Percentiles rank a stretch among this genome's conserved stretches.
phyloP scores from a whole-genome alignment of 1,140 invertebrate genomes.

The Drosophila nasuta region DNA sequence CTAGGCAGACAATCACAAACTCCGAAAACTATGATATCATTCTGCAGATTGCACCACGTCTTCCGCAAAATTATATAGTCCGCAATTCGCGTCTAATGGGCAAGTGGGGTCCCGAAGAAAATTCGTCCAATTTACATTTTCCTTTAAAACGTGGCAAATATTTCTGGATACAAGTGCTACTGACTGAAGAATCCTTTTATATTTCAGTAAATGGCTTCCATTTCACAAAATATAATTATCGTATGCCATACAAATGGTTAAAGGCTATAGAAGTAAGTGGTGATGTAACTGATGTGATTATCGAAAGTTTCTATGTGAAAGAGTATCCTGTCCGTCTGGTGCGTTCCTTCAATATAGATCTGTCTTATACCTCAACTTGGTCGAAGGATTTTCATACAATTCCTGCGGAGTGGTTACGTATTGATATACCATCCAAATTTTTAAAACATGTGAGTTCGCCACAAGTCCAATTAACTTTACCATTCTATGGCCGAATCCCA shows the following conservation, averaged over 20 bases:
- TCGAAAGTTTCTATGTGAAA: constrained; percentile 49
- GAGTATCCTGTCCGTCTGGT: constrained; percentile 63
- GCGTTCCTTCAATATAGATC: constrained; percentile 5
- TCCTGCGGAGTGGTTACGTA: constrained; percentile 28
- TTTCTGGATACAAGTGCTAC: constrained; percentile 84
- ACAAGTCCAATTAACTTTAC: constrained; percentile 30
- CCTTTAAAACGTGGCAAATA: constrained; percentile 73
- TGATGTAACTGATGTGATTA: constrained; percentile 53
- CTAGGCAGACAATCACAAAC: background rate
- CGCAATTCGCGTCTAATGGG: constrained; percentile 87
- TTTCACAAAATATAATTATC: constrained; percentile 88
- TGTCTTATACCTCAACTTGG: constrained; percentile 12
- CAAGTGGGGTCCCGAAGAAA: constrained; percentile 89
- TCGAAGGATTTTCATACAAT: background rate
- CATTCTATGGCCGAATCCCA: constrained; percentile 58
- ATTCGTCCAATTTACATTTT: constrained; percentile 74
- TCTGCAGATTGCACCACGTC: constrained; percentile 91
- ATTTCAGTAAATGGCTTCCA: constrained; percentile 89
- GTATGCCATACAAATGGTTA: constrained; percentile 86
- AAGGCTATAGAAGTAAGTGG: constrained; percentile 60
- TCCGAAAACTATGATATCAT: constrained; percentile 86
- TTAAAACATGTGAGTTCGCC: background rate
- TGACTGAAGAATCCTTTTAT: constrained; percentile 83
- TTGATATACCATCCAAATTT: constrained; percentile 18
- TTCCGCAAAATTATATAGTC: constrained; percentile 90